phyloP scores from a whole-genome alignment of 2,797 vertebrate genomes.

The Peromyscus melanophrys region DNA sequence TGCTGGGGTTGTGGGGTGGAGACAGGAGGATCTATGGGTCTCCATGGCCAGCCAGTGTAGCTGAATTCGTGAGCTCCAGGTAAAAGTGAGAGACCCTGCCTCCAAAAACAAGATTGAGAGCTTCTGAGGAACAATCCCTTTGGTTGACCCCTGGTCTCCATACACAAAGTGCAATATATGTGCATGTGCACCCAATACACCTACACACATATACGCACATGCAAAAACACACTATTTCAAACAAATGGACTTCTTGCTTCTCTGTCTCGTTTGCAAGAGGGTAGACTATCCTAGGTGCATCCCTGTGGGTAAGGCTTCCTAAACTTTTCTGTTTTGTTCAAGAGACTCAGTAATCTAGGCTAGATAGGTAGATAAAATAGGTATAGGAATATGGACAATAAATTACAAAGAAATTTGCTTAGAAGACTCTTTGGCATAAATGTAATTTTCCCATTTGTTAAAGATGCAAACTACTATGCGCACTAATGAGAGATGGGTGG shows the following conservation, averaged over 20 bases:
- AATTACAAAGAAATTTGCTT: neutral
- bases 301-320: neutral
- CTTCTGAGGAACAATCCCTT: too few relatives aligned
- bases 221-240: neutral
- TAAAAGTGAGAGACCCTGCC: neutral
- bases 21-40: neutral
- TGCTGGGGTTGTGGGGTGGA: too few relatives aligned
- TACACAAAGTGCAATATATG: neutral
- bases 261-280: neutral
- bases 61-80: neutral
- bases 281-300: neutral
- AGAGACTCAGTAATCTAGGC: neutral
- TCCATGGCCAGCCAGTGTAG: neutral
- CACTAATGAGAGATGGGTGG: neutral
- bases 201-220: neutral
- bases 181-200: neutral
- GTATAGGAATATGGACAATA: neutral
- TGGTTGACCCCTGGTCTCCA: neutral
- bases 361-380: neutral
- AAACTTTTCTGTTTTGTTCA: neutral
- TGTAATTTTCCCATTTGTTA: neutral
- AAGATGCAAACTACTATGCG: neutral
- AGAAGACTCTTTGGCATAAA: neutral
- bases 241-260: neutral
- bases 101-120: neutral